Percentiles rank a stretch among this genome's conserved stretches.
phyloP scores from a whole-genome alignment of 2,888 invertebrate species.

The Drosophila pegasa region DNA sequence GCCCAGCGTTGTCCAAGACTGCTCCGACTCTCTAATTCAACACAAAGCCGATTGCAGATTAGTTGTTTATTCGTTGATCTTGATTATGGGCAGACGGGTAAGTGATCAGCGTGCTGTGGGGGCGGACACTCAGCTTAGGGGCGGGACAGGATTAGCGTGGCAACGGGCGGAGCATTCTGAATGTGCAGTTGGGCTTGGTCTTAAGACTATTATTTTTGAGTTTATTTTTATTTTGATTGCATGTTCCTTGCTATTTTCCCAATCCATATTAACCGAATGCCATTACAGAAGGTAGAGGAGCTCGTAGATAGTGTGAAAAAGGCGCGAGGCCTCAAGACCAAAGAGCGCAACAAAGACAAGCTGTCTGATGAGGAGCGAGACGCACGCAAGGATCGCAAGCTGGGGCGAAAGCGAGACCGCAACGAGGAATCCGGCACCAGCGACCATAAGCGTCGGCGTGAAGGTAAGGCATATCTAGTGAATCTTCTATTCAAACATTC shows the following conservation, averaged over 20 bases:
- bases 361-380: slow-evolving; percentile 92
- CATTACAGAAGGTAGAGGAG: slow-evolving; percentile 83
- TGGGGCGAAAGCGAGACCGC: slow-evolving; percentile 92
- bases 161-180: slow-evolving; percentile 2
- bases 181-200: slow-evolving; percentile 13
- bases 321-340: slow-evolving; percentile 78
- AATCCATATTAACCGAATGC: slow-evolving; percentile 53
- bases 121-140: slow-evolving; percentile 29
- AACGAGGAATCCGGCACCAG: slow-evolving; percentile 88
- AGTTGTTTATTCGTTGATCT: slow-evolving; percentile 68
- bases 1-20: slow-evolving; percentile 17
- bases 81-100: slow-evolving; percentile 62
- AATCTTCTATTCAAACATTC: slow-evolving; percentile 22
- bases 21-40: slow-evolving; percentile 23
- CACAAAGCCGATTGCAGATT: slow-evolving; percentile 49
- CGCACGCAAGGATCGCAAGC: slow-evolving; percentile 91
- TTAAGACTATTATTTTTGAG: neutral
- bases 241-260: slow-evolving; percentile 1
- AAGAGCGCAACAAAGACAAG: slow-evolving; percentile 88
- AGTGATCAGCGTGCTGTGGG: slow-evolving; percentile 55
- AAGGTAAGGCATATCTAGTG: slow-evolving; percentile 86
- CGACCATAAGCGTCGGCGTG: slow-evolving; percentile 92
- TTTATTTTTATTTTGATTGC: neutral
- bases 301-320: slow-evolving; percentile 85
- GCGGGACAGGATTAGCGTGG: slow-evolving; percentile 6